Evolutionary conservation across 2,888 invertebrate species (phyloP), one percentile per base, ranked within the genome.

Genomic region (Julus scanicus): DNA sequence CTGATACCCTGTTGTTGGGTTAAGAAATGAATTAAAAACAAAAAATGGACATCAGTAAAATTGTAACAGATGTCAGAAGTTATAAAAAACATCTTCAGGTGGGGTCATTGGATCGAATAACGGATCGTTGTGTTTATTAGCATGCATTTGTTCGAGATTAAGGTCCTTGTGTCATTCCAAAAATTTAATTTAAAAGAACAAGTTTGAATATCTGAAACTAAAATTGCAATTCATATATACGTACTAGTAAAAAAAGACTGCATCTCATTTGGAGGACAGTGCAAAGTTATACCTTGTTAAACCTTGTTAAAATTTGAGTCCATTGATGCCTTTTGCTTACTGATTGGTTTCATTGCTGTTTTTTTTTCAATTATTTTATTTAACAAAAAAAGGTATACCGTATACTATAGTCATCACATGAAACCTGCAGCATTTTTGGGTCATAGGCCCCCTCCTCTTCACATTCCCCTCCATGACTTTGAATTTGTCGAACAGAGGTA

Each of bases 1-100:
- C 85, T 80, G 80, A 80, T 80, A 85, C 49, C 85, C 85, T 85
- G 44, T 85, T 40, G 48, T 85, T 80, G 29, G 80, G 13, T 39
- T 85, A 37, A 84, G 84, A 84, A 84, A 2, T 84, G 40, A 84
- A 44, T 37, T 15, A 84, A 84, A 39, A 40, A 1, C 2, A 40
- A 44, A 85, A 85, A 44, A 44, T 15, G 49, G n/a, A 15, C 80
- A 80, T 80, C 37, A 80, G 37, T 44, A 29, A 48, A 29, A 85
- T 44, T 8, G 49, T 44, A 85, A 85, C 49, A 85, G 49, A 44
- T 85, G 85, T 85, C 49, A 44, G 80, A 37, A 37, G 37, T 13
- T 80, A 37, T 13, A 39, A 80, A 80, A 80, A 80, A 80, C 13
- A 3, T 39, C 29, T 15, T 80, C 15, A 15, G 71, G 20, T 80